phyloP scores from a whole-genome alignment of 2,113 vertebrate species.

The Callospermophilus lateralis region DNA sequence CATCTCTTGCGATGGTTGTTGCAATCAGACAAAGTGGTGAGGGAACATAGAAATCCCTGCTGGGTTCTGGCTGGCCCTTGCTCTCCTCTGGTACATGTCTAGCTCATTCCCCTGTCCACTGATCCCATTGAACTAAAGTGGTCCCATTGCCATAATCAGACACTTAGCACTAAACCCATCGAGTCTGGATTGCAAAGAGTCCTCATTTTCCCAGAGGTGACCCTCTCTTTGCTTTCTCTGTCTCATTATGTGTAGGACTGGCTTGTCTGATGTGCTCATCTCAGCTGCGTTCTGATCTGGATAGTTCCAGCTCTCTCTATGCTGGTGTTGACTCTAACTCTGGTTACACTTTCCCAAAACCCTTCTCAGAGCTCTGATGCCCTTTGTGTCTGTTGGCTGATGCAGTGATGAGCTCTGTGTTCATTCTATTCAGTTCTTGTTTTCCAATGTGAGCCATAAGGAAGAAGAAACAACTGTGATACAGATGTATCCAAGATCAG shows the following conservation, averaged over 20 bases:
- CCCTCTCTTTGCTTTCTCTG: not conserved
- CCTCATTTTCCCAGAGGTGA: not conserved
- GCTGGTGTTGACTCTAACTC: accelerated
- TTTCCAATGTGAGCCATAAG: not conserved
- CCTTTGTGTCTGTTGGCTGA: not conserved
- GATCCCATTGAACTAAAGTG: not conserved
- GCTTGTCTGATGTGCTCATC: not conserved
- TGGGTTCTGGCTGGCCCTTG: not conserved
- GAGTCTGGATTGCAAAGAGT: not conserved
- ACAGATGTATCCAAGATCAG: not conserved
- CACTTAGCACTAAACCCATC: not conserved
- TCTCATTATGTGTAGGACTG: not conserved
- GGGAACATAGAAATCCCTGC: not conserved
- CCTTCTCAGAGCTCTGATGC: not conserved
- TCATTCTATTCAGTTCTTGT: not conserved
- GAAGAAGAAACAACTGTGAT: not conserved
- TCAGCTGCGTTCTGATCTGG: not conserved
- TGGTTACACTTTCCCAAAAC: not conserved
- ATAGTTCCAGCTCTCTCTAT: not conserved
- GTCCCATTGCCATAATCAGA: not conserved
- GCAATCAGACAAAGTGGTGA: not conserved
- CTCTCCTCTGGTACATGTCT: too few relatives aligned
- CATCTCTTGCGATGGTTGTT: not conserved
- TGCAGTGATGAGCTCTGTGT: not conserved
- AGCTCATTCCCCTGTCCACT: not conserved